phyloP scores from a whole-genome alignment of 1,140 invertebrate genomes.

The Macrostomum lignano region DNA sequence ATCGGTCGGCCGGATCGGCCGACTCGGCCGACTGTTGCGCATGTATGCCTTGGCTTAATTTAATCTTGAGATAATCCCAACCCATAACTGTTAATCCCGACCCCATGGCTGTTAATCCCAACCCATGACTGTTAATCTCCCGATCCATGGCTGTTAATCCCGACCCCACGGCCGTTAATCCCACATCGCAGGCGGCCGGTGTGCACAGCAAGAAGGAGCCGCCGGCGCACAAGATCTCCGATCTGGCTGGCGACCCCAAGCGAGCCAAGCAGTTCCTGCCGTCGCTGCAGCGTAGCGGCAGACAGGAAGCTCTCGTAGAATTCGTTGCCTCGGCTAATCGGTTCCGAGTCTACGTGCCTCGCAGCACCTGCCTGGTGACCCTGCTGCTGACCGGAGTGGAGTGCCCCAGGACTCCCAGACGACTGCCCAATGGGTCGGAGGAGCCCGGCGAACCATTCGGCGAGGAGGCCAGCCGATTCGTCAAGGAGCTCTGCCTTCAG shows the following conservation, averaged over 20 bases:
- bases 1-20: too few species aligned
- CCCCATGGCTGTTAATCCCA: too few species aligned
- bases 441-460: constrained; percentile 47
- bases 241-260: constrained; percentile 36
- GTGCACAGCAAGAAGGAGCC: constrained; percentile 30
- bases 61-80: too few species aligned
- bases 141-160: too few species aligned
- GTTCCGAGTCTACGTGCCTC: constrained; percentile 62
- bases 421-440: constrained; percentile 1
- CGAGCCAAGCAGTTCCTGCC: constrained; percentile 71
- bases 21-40: too few species aligned
- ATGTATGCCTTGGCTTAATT: too few species aligned
- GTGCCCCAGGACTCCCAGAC: constrained; percentile 7
- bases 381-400: constrained; percentile 44
- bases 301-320: constrained; percentile 64
- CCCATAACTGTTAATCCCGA: too few species aligned
- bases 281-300: constrained; percentile 50
- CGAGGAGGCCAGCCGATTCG: constrained; percentile 63
- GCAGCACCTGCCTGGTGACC: constrained; percentile 72
- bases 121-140: too few species aligned
- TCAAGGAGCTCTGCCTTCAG: constrained; percentile 59
- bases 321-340: constrained; percentile 76
- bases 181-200: too few species aligned
- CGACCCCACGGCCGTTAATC: too few species aligned
- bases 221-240: constrained; percentile 49